A percentile compares a stretch with the other conserved stretches of the same genome.
Conservation (phyloP, 2,797 vertebrate genomes). For the Amphiprion clarkii region DNA sequence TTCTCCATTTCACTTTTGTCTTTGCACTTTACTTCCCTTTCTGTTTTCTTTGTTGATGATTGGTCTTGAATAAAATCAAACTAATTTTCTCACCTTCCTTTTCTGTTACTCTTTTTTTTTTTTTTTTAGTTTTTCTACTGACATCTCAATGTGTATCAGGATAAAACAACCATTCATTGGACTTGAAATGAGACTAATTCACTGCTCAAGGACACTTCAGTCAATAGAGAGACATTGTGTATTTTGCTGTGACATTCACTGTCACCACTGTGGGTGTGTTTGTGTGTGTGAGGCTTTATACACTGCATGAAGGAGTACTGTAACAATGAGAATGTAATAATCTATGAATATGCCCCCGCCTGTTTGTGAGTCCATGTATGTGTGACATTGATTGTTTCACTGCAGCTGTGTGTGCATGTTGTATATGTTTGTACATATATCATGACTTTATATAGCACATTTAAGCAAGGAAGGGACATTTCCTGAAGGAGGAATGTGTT, state of each 20-base stretch:
- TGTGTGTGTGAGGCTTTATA: neutral
- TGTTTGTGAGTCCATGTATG: neutral
- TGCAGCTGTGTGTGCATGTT: neutral
- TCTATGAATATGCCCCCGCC: neutral
- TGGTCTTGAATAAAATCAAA: conserved; percentile 79
- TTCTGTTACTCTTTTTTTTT: conserved; percentile 66
- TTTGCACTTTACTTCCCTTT: conserved; percentile 51
- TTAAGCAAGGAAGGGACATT: conserved; percentile 19
- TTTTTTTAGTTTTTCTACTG: conserved; percentile 20
- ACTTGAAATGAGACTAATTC: conserved; percentile 35
- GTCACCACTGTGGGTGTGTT: neutral
- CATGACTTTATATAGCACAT: neutral
- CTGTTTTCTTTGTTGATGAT: conserved; percentile 62
- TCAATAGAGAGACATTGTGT: neutral
- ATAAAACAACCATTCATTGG: conserved; percentile 37
- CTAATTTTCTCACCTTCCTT: conserved; percentile 66
- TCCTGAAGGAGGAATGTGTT: neutral
- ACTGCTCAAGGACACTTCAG: neutral
- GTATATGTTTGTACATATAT: too few relatives aligned
- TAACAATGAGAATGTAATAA: neutral
- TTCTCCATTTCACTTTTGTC: conserved; percentile 34
- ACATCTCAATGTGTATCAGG: conserved; percentile 11
- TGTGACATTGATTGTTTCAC: conserved; percentile 1
- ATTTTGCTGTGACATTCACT: neutral
- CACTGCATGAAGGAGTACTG: conserved; percentile 4